Evolutionary conservation across 2,113 vertebrate species (phyloP).

Genomic region (Mormyrus iriodes): DNA sequence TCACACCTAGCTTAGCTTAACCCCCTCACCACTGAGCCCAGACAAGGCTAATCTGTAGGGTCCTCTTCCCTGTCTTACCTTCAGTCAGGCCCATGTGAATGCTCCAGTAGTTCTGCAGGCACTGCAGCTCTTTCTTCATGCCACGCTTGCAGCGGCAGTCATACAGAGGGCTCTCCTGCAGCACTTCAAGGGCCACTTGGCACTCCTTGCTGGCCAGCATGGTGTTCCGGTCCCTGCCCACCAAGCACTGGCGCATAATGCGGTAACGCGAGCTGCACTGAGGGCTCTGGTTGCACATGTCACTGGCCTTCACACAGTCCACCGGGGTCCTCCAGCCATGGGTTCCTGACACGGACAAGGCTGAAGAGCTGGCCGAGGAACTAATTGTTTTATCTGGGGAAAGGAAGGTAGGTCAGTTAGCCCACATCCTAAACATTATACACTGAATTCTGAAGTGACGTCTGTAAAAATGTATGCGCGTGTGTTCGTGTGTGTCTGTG

Average conservation of each 20-base stretch:
- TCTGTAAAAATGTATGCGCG: not conserved
- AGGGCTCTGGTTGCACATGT: conserved; percentile 79
- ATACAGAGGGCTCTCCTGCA: conserved; percentile 83
- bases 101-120: conserved; percentile 94
- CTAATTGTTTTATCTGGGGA: conserved; percentile 61
- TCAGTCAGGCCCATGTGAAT: conserved; percentile 84
- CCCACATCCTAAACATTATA: not conserved
- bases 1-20: not conserved
- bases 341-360: conserved; percentile 53
- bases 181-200: conserved; percentile 81
- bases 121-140: conserved; percentile 92
- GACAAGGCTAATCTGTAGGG: not conserved
- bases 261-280: conserved; percentile 89
- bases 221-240: conserved; percentile 77
- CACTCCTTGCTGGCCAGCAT: conserved; percentile 91
- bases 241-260: conserved; percentile 90
- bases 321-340: conserved; percentile 73
- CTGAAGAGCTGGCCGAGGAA: conserved; percentile 56
- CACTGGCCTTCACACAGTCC: conserved; percentile 86
- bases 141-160: conserved; percentile 85
- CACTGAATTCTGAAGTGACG: not conserved
- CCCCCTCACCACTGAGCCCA: not conserved
- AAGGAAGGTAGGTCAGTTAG: conserved; percentile 18
- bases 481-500: not conserved
- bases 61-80: conserved; percentile 55